These are phyloP conservation scores for Watsonalla cultraria DNA, from an alignment of 2,888 invertebrate species.

Conservation along the genomic window DNA sequence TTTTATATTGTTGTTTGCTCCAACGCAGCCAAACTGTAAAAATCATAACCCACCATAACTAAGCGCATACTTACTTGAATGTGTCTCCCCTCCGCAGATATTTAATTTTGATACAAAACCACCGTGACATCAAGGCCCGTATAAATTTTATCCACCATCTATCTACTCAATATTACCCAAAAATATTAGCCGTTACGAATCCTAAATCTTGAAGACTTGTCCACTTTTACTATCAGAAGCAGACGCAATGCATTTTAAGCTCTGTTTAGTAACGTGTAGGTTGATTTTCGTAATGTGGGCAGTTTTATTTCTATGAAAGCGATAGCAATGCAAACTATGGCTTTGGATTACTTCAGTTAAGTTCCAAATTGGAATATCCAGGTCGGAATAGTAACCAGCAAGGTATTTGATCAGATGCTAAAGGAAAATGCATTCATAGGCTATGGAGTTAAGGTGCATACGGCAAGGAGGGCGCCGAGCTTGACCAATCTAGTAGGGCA, in stretches of 20 bases:
- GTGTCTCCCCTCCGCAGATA: constrained; percentile 49
- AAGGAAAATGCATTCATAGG: constrained; percentile 25
- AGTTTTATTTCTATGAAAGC: not conserved
- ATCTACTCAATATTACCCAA: constrained; percentile 67
- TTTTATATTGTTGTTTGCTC: too few relatives aligned
- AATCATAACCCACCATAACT: constrained; percentile 13
- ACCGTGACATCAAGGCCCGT: constrained; percentile 57
- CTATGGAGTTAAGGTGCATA: constrained; percentile 15
- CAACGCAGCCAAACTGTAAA: too few relatives aligned
- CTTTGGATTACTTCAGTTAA: not conserved
- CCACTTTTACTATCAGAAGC: constrained; percentile 25
- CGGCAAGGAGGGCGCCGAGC: constrained; percentile 24
- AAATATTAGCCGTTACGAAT: constrained; percentile 74
- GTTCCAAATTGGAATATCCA: constrained; percentile 2
- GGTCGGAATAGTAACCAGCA: not conserved
- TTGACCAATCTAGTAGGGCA: constrained; percentile 66
- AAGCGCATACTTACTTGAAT: constrained; percentile 35
- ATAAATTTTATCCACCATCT: constrained; percentile 71
- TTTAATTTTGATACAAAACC: constrained; percentile 75
- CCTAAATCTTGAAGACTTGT: constrained; percentile 51
- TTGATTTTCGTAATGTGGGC: not conserved
- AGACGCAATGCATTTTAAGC: constrained; percentile 17
- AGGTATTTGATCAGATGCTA: constrained; percentile 22
- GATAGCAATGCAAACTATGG: not conserved
- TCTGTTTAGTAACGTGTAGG: constrained; percentile 6